Conservation (phyloP, 2,888 invertebrate species). For the Cerastis leucographa region DNA sequence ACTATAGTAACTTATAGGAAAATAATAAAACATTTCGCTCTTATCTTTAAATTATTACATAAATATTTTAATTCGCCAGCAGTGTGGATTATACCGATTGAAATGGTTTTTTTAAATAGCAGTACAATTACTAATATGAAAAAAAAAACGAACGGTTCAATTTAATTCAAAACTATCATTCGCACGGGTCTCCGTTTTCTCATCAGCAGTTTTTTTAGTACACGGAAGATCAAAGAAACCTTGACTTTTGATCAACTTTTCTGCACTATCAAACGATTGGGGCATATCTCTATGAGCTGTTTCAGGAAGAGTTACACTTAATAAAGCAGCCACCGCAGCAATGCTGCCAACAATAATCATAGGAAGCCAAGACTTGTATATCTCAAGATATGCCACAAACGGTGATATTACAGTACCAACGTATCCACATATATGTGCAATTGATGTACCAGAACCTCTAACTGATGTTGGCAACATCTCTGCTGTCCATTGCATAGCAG, state of each 20-base stretch:
- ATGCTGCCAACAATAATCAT: constrained; percentile 74
- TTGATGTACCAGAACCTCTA: constrained; percentile 78
- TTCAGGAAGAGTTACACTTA: constrained; percentile 79
- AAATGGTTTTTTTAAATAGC: constrained; percentile 6
- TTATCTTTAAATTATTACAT: neutral
- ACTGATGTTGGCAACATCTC: constrained; percentile 82
- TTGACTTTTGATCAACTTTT: constrained; percentile 73
- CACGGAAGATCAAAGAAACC: constrained; percentile 78
- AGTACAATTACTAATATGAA: neutral
- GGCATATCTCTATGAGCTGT: constrained; percentile 83
- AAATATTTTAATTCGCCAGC: constrained; percentile 11
- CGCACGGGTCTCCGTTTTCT: constrained; percentile 27
- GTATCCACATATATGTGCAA: constrained; percentile 81
- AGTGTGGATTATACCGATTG: neutral
- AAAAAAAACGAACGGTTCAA: neutral
- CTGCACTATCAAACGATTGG: constrained; percentile 83
- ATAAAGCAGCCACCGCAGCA: constrained; percentile 69
- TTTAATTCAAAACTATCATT: constrained; percentile 46
- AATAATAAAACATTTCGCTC: neutral
- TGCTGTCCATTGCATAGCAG: constrained; percentile 80
- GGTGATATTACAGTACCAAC: constrained; percentile 79
- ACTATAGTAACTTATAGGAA: neutral
- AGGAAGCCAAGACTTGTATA: constrained; percentile 78
- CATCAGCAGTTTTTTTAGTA: constrained; percentile 53
- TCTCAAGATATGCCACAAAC: constrained; percentile 81